Conservation (phyloP, 2,888 invertebrate species). For the Netelia melanura region DNA sequence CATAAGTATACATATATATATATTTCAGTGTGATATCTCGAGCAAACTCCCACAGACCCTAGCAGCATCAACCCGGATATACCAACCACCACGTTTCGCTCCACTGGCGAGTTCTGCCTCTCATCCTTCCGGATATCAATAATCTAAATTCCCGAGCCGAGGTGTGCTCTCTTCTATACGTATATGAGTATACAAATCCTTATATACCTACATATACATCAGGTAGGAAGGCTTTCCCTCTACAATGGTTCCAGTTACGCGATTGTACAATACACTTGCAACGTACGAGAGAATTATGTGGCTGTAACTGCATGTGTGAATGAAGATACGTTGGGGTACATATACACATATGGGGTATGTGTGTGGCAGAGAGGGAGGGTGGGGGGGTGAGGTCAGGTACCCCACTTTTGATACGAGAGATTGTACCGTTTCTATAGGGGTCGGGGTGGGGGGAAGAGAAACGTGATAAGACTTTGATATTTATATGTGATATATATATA, state of each 20-base stretch:
- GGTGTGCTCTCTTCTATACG: no score
- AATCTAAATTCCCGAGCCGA: conserved; percentile 28
- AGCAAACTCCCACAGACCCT: neutral
- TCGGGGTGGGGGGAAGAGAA: no score
- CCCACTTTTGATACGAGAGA: no score
- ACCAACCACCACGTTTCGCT: neutral
- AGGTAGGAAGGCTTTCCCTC: neutral
- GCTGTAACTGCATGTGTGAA: neutral
- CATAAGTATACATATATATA: conserved; percentile 2
- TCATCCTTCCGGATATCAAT: conserved; percentile 55
- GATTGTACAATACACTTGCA: neutral
- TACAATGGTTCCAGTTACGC: neutral
- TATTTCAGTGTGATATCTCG: conserved; percentile 25
- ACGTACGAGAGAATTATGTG: neutral
- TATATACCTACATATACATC: no score
- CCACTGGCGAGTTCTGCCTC: conserved; percentile 12
- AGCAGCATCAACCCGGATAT: conserved; percentile 20
- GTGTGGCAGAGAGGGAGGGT: no score
- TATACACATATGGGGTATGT: neutral
- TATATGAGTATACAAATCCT: no score
- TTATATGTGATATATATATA: no score
- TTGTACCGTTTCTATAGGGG: no score
- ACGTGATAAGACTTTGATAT: no score
- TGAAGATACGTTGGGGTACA: neutral
- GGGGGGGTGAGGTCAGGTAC: no score